These are phyloP conservation scores for Phania funesta DNA, from an alignment of 2,888 invertebrate genomes.

Conservation along the genomic window DNA sequence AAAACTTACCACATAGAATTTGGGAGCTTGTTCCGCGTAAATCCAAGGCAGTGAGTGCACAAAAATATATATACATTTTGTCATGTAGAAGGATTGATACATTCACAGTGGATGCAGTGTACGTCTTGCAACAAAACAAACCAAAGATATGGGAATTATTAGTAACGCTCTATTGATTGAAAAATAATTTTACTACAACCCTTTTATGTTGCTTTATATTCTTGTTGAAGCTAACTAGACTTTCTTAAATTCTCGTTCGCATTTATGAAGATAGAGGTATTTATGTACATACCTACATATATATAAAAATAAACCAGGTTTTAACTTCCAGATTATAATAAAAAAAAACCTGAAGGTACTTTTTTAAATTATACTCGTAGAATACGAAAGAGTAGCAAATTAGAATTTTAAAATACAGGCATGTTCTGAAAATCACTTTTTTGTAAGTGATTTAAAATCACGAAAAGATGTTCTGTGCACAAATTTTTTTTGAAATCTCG, in stretches of 20 bases:
- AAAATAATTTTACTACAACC: constrained; percentile 2
- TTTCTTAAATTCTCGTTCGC: not conserved
- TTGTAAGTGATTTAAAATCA: too few relatives aligned
- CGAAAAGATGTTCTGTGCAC: too few relatives aligned
- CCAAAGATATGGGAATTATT: constrained; percentile 52
- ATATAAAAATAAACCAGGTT: too few relatives aligned
- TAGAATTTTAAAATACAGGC: too few relatives aligned
- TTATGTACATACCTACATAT: too few relatives aligned
- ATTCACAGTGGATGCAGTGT: constrained; percentile 16
- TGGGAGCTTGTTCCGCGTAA: not conserved
- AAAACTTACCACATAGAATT: constrained; percentile 34
- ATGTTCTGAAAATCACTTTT: too few relatives aligned
- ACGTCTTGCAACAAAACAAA: constrained; percentile 65
- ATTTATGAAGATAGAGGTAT: not conserved
- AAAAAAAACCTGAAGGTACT: too few relatives aligned
- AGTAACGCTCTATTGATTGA: constrained; percentile 25
- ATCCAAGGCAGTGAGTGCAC: not conserved
- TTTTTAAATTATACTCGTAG: too few relatives aligned
- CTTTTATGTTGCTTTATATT: not conserved
- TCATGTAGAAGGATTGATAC: not conserved
- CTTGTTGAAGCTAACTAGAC: too few relatives aligned
- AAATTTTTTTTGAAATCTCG: too few relatives aligned
- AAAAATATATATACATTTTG: not conserved
- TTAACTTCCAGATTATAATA: too few relatives aligned
- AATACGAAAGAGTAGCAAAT: too few relatives aligned